Percentiles rank a stretch among this genome's conserved stretches.
Evolutionary conservation across 2,888 invertebrate genomes (phyloP).

Genomic region (Phragmatobia fuliginosa): DNA sequence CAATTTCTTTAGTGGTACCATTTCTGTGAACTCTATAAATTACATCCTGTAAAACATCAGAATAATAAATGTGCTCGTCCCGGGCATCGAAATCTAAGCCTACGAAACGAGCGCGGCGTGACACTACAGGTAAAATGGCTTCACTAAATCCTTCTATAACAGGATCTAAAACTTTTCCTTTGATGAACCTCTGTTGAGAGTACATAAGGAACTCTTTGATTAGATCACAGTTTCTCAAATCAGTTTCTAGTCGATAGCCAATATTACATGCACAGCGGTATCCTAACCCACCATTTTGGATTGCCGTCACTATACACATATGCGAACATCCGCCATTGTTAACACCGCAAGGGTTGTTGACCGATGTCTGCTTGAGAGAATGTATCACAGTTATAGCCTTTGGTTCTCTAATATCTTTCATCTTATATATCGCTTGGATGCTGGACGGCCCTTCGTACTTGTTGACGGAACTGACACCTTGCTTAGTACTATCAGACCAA

Average conservation of each 20-base stretch:
- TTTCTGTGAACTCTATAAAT: constrained; percentile 94
- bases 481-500: constrained; percentile 97
- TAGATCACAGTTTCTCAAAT: constrained; percentile 92
- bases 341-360: constrained; percentile 93
- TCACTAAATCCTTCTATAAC: constrained; percentile 97
- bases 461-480: constrained; percentile 95
- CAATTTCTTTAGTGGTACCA: constrained; percentile 94
- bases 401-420: constrained; percentile 93
- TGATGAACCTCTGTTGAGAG: constrained; percentile 97
- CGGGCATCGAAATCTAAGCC: constrained; percentile 97
- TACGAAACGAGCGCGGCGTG: constrained; percentile 96
- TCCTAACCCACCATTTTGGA: constrained; percentile 90
- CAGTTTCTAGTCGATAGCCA: constrained; percentile 92
- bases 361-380: constrained; percentile 90
- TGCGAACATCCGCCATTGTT: constrained; percentile 97
- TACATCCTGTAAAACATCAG: constrained; percentile 98
- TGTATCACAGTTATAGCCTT: constrained; percentile 94
- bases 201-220: constrained; percentile 97
- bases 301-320: constrained; percentile 96
- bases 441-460: constrained; percentile 93
- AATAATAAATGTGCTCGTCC: constrained; percentile 97
- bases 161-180: constrained; percentile 95
- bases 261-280: constrained; percentile 97
- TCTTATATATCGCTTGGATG: constrained; percentile 93
- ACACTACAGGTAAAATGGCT: constrained; percentile 97